phyloP scores from a whole-genome alignment of 2,888 invertebrate genomes.

The Antheraea yamamai region DNA sequence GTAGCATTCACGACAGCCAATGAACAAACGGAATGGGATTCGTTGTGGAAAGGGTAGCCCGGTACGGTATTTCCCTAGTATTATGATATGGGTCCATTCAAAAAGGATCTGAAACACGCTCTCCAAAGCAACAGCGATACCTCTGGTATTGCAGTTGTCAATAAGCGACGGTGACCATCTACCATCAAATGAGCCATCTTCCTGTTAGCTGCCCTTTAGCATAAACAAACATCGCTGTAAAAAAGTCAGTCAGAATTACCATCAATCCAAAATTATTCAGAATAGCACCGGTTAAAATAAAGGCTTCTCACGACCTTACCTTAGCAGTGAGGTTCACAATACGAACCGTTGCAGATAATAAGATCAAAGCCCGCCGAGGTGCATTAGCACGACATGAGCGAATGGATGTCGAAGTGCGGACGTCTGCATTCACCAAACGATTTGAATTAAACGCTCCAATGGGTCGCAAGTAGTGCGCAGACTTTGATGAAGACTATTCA shows the following conservation, averaged over 20 bases:
- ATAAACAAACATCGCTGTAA: too few species aligned
- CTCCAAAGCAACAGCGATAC: too few species aligned
- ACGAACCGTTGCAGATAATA: conserved; percentile 26
- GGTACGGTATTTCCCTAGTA: too few species aligned
- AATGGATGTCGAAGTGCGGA: conserved; percentile 29
- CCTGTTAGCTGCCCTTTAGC: too few species aligned
- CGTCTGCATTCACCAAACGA: conserved; percentile 33
- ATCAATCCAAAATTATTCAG: neutral
- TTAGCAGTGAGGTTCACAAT: neutral
- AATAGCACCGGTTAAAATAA: neutral
- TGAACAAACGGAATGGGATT: too few species aligned
- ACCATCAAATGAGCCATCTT: too few species aligned
- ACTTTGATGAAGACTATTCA: conserved; percentile 28
- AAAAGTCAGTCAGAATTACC: neutral
- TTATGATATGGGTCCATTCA: too few species aligned
- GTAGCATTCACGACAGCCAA: neutral
- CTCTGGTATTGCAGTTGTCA: too few species aligned
- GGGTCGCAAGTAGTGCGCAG: conserved; percentile 22
- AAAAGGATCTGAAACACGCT: too few species aligned
- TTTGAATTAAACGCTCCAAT: conserved; percentile 35
- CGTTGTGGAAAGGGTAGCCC: too few species aligned
- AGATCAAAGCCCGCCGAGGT: conserved; percentile 33
- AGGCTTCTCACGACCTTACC: neutral
- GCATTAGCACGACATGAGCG: conserved; percentile 35
- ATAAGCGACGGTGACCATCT: too few species aligned